Conservation (phyloP, 2,888 invertebrate species). For the Corbicula japonica region DNA sequence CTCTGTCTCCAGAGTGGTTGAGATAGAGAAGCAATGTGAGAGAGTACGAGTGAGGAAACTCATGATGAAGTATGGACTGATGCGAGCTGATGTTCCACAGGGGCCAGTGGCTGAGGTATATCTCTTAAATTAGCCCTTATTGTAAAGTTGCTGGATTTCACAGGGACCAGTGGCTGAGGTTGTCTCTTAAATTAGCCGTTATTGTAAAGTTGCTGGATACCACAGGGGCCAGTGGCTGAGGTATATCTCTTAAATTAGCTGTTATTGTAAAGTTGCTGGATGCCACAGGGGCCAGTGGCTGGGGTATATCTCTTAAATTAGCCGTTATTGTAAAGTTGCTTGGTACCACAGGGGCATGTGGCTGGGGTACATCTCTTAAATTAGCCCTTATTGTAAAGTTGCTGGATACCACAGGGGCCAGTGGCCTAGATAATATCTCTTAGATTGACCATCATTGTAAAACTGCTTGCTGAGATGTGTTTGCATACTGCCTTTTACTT, state of each 20-base stretch:
- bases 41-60: conserved; percentile 77
- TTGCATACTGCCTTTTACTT: too few relatives aligned
- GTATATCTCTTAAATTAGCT: conserved; percentile 38
- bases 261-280: background rate
- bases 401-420: too few relatives aligned
- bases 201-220: too few relatives aligned
- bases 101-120: conserved; percentile 68
- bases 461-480: too few relatives aligned
- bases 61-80: conserved; percentile 78
- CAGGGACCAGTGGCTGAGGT: too few relatives aligned
- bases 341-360: conserved; percentile 64
- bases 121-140: background rate
- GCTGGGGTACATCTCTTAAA: conserved; percentile 64
- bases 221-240: conserved; percentile 69
- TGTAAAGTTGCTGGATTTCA: too few relatives aligned
- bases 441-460: background rate
- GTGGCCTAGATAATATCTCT: conserved; percentile 67
- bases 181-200: too few relatives aligned
- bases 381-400: background rate
- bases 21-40: conserved; percentile 75
- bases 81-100: conserved; percentile 70
- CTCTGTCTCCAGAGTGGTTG: conserved; percentile 67
- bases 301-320: too few relatives aligned
- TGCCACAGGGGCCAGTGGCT: too few relatives aligned
- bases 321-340: too few relatives aligned